Conservation (phyloP, 2,888 invertebrate species). For the Toxonevra muliebris region DNA sequence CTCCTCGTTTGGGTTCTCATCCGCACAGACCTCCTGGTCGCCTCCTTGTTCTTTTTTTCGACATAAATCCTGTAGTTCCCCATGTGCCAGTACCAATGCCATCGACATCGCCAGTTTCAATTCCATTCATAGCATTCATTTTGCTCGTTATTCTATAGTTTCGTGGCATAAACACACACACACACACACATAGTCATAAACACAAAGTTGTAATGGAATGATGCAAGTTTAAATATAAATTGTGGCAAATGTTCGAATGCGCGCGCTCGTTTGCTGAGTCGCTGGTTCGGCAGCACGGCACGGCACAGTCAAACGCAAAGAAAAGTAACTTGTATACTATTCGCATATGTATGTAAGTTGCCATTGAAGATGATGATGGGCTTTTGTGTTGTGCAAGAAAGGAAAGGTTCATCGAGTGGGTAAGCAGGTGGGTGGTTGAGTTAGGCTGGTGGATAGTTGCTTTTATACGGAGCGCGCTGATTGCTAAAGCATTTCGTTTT, state of each 20-base stretch:
- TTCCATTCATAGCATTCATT: slow-evolving; percentile 25
- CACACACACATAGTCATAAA: background rate
- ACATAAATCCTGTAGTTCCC: slow-evolving; percentile 31
- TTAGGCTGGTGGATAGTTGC: too few relatives aligned
- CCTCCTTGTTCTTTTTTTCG: slow-evolving; percentile 15
- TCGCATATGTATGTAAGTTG: too few relatives aligned
- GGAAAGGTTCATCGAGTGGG: background rate
- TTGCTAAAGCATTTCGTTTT: too few relatives aligned
- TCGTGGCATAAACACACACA: slow-evolving; percentile 23
- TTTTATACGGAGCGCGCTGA: too few relatives aligned
- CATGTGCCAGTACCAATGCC: slow-evolving; percentile 11
- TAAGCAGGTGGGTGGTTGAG: background rate
- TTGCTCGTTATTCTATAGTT: slow-evolving; percentile 33
- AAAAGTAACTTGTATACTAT: too few relatives aligned
- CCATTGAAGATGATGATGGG: too few relatives aligned
- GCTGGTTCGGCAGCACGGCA: too few relatives aligned
- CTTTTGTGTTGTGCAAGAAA: background rate
- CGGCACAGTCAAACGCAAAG: too few relatives aligned
- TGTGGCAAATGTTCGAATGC: slow-evolving; percentile 37
- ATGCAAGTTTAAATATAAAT: slow-evolving; percentile 41
- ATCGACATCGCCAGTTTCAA: slow-evolving; percentile 4
- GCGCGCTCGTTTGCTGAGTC: slow-evolving; percentile 4
- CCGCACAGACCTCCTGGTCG: background rate
- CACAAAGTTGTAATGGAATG: slow-evolving; percentile 37
- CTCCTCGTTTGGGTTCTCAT: too few relatives aligned